Percentiles rank a stretch among this genome's conserved stretches.
Conservation (phyloP, 1,140 invertebrate genomes). For the Drosophila grimshawi region DNA sequence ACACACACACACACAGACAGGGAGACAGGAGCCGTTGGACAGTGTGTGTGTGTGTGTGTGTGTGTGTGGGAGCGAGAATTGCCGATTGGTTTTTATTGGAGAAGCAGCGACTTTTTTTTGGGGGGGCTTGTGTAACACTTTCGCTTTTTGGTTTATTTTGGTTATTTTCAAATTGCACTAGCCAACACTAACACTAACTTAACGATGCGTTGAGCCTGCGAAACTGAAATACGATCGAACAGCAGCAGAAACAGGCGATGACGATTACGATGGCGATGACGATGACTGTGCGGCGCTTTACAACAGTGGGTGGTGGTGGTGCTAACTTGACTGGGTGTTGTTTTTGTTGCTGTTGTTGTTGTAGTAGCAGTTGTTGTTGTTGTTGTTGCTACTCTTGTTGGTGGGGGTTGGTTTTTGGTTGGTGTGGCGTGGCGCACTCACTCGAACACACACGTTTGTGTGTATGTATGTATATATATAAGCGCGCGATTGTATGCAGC, state of each 20-base stretch:
- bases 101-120: constrained; percentile 18
- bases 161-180: constrained; percentile 50
- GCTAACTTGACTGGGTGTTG: constrained; percentile 41
- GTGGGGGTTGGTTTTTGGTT: constrained; percentile 77
- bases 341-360: constrained; percentile 42
- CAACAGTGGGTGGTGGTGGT: constrained; percentile 78
- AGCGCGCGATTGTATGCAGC: constrained; percentile 79
- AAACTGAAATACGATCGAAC: constrained; percentile 48
- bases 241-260: constrained; percentile 40
- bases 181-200: constrained; percentile 41
- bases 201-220: constrained; percentile 33
- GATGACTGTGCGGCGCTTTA: constrained; percentile 49
- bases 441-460: constrained; percentile 35
- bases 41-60: not conserved
- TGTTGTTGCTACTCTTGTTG: constrained; percentile 63
- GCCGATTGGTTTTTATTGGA: constrained; percentile 29
- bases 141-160: constrained; percentile 47
- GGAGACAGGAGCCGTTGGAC: constrained; percentile 14
- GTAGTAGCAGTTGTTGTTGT: constrained; percentile 59
- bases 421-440: constrained; percentile 62
- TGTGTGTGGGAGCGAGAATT: not conserved
- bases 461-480: constrained; percentile 18
- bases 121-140: constrained; percentile 59
- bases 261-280: constrained; percentile 54
- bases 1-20: constrained; percentile 20